phyloP scores from a whole-genome alignment of 2,113 vertebrate species.

The Colius striatus region DNA sequence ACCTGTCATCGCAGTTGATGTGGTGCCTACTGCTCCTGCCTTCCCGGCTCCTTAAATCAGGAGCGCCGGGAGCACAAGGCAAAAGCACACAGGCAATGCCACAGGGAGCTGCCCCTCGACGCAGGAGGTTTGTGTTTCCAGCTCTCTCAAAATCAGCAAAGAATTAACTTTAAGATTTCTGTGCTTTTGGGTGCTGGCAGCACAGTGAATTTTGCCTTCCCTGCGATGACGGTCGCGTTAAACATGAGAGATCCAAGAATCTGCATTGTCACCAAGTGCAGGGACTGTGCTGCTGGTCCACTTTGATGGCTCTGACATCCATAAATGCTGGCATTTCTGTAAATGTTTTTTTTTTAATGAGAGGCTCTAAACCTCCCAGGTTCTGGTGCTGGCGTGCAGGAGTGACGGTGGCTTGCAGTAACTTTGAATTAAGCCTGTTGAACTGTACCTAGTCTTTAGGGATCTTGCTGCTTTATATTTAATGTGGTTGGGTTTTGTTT shows the following conservation, averaged over 20 bases:
- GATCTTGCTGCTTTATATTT: not conserved
- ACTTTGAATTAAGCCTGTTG: not conserved
- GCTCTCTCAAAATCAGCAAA: too few relatives aligned
- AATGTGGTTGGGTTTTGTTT: not conserved
- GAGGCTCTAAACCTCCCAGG: not conserved
- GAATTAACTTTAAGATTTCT: too few relatives aligned
- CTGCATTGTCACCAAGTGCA: accelerated
- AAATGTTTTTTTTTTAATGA: not conserved
- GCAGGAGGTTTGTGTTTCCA: not conserved
- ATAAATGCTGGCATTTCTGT: not conserved
- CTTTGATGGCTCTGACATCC: accelerated
- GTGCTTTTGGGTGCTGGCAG: not conserved
- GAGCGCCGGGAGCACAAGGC: not conserved
- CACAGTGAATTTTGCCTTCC: not conserved
- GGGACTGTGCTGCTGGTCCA: accelerated
- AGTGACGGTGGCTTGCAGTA: not conserved
- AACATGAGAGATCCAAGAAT: accelerated
- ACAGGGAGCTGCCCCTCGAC: not conserved
- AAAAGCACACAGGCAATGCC: accelerated
- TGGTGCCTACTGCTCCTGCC: not conserved
- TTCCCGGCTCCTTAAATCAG: not conserved
- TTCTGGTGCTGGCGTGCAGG: not conserved
- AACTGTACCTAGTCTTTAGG: not conserved
- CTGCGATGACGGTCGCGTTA: not conserved
- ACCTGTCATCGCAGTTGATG: not conserved